phyloP scores from a whole-genome alignment of 2,113 vertebrate species.

The Circaetus cinerascens region DNA sequence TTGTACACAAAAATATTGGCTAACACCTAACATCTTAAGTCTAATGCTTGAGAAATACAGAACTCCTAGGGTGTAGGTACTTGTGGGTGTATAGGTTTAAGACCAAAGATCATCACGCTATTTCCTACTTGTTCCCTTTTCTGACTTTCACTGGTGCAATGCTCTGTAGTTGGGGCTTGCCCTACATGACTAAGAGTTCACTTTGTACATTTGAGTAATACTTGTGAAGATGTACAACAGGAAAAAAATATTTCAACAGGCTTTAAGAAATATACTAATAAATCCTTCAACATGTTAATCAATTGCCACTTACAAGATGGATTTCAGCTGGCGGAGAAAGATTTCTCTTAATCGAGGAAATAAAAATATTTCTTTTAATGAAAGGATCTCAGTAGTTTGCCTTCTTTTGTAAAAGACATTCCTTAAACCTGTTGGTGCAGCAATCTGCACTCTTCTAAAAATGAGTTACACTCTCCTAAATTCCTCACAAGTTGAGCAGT shows the following conservation, averaged over 20 bases:
- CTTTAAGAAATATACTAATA: not conserved
- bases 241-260: not conserved
- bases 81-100: not conserved
- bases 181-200: not conserved
- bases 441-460: not conserved
- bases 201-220: not conserved
- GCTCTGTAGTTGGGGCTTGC: not conserved
- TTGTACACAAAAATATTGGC: not conserved
- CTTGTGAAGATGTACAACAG: not conserved
- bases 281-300: not conserved
- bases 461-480: not conserved
- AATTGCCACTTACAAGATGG: not conserved
- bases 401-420: not conserved
- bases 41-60: not conserved
- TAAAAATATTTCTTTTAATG: not conserved
- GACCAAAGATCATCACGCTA: not conserved
- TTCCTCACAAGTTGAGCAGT: not conserved
- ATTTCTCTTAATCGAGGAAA: not conserved
- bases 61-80: not conserved
- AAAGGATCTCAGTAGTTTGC: not conserved
- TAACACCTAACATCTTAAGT: not conserved
- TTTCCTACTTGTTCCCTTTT: not conserved
- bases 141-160: not conserved
- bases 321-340: not conserved
- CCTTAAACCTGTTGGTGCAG: not conserved